These are phyloP conservation scores for Ormyrus rosae DNA, from an alignment of 2,888 invertebrate species.

Conservation along the genomic window DNA sequence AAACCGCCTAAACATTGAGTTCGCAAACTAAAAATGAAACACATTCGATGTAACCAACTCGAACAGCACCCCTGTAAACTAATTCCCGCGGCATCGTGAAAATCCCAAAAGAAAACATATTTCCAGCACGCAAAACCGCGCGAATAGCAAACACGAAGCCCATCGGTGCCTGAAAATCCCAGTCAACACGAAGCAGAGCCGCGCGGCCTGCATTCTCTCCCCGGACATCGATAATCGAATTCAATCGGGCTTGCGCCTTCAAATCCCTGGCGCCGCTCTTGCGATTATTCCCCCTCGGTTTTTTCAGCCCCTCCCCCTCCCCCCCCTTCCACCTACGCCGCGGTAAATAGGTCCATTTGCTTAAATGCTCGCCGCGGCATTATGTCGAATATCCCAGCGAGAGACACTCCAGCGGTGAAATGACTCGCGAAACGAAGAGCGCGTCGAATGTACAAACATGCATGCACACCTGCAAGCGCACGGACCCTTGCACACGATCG, in stretches of 20 bases:
- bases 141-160: background rate
- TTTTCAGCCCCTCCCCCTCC: background rate
- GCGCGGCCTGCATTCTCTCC: background rate
- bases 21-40: too few species aligned
- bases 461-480: constrained; percentile 2
- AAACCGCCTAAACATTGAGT: too few species aligned
- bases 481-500: background rate
- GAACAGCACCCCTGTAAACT: too few species aligned
- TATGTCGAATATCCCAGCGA: constrained; percentile 60
- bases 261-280: background rate
- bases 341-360: constrained; percentile 66
- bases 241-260: constrained; percentile 25
- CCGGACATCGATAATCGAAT: constrained; percentile 42
- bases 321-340: constrained; percentile 43
- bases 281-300: constrained; percentile 14
- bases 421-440: constrained; percentile 67
- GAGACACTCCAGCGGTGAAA: constrained; percentile 61
- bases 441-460: constrained; percentile 18
- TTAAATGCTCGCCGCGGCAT: constrained; percentile 63
- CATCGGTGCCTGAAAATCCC: background rate
- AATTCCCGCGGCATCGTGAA: too few species aligned
- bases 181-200: background rate
- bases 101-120: too few species aligned
- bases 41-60: too few species aligned
- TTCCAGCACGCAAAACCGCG: too few species aligned